These are phyloP conservation scores for Pachycephala philippinensis DNA, from an alignment of 2,113 vertebrate genomes.

Conservation along the genomic window DNA sequence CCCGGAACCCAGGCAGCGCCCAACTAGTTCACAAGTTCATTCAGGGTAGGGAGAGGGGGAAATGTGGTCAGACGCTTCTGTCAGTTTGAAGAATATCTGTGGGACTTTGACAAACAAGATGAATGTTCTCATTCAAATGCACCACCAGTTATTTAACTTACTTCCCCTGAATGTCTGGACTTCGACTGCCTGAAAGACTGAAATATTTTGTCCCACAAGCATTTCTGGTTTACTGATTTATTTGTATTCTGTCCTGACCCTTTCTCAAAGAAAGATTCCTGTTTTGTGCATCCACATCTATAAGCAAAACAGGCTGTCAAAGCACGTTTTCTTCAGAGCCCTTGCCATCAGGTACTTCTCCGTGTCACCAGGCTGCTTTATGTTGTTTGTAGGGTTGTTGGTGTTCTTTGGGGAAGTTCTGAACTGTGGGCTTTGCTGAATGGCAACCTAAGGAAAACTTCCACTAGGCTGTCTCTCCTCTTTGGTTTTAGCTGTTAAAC, in stretches of 20 bases:
- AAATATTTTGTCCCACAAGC: conserved; percentile 49
- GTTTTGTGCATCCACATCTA: neutral
- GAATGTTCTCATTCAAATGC: conserved; percentile 70
- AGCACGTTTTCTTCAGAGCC: neutral
- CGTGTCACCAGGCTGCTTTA: neutral
- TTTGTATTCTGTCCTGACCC: neutral
- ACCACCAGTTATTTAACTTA: conserved; percentile 55
- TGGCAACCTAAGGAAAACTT: neutral
- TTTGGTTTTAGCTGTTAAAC: neutral
- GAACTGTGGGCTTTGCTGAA: neutral
- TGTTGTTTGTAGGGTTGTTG: neutral
- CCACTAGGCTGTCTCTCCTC: neutral
- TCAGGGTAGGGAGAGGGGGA: conserved; percentile 39
- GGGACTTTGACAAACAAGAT: conserved; percentile 62
- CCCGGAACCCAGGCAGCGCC: conserved; percentile 52
- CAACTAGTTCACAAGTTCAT: conserved; percentile 62
- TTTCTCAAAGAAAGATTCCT: neutral
- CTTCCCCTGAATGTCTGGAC: conserved; percentile 56
- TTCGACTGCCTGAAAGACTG: neutral
- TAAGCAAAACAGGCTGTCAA: neutral
- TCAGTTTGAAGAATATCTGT: conserved; percentile 62
- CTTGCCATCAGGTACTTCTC: neutral
- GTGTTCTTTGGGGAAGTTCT: neutral
- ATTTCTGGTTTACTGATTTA: conserved; percentile 45
- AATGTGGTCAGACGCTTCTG: conserved; percentile 61